A percentile compares a stretch with the other conserved stretches of the same genome.
Conservation (phyloP, 2,113 vertebrate species). For the Neofelis nebulosa region DNA sequence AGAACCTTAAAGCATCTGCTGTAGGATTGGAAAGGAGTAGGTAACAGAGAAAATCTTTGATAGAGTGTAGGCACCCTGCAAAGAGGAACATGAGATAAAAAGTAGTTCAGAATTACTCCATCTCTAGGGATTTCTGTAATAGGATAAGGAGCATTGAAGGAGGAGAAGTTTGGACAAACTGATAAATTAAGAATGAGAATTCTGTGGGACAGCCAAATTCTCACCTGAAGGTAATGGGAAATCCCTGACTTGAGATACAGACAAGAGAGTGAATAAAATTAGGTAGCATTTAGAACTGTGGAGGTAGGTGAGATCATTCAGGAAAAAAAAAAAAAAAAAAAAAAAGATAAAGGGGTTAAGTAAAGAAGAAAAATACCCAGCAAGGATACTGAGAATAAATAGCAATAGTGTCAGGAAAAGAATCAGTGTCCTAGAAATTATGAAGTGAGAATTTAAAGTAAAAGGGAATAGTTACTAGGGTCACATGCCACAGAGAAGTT, state of each 20-base stretch:
- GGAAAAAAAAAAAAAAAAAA: not conserved
- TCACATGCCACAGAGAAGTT: not conserved
- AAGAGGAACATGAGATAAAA: not conserved
- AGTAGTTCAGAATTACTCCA: not conserved
- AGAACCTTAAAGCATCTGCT: not conserved
- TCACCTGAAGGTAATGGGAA: not conserved
- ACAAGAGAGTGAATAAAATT: not conserved
- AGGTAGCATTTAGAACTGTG: not conserved
- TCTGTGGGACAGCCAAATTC: not conserved
- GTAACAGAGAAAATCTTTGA: not conserved
- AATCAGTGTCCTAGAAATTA: not conserved
- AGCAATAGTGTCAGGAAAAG: not conserved
- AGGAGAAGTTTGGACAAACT: not conserved
- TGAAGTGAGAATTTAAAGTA: not conserved
- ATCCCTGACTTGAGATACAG: not conserved
- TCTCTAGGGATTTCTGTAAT: not conserved
- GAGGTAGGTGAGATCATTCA: not conserved
- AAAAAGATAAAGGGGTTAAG: not conserved
- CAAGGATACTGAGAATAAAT: not conserved
- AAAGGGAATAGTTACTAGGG: not conserved
- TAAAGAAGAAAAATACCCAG: not conserved
- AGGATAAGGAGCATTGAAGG: not conserved
- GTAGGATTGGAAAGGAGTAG: not conserved
- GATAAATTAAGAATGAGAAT: not conserved
- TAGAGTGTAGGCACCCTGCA: not conserved